Percentiles rank a stretch among this genome's conserved stretches.
These are phyloP conservation scores for Pardalotus punctatus DNA, from an alignment of 2,113 vertebrate species.

Conservation along the genomic window DNA sequence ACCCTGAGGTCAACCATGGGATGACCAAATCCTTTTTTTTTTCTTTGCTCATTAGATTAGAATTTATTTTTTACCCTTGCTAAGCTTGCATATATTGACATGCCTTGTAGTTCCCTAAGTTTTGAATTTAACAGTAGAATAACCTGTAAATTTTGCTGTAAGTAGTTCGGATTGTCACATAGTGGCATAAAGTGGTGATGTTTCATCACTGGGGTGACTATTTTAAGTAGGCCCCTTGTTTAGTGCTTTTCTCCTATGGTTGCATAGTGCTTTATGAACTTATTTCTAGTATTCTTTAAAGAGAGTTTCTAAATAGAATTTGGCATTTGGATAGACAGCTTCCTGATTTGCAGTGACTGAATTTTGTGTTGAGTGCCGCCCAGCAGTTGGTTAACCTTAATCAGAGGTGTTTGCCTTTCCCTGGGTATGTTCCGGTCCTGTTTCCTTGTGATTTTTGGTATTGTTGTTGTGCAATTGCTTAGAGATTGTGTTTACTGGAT, in stretches of 20 bases:
- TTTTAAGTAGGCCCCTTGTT: neutral
- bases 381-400: neutral
- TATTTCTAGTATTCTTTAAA: neutral
- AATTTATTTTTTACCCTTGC: neutral
- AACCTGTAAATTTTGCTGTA: neutral
- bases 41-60: neutral
- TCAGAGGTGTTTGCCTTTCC: conserved; percentile 19
- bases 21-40: neutral
- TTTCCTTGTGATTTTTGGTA: conserved; percentile 19
- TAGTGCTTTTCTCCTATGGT: neutral
- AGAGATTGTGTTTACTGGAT: neutral
- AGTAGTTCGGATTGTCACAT: neutral
- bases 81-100: neutral
- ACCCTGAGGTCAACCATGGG: neutral
- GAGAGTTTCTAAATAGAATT: neutral
- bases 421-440: conserved; percentile 22
- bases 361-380: neutral
- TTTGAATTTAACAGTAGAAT: neutral
- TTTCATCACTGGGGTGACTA: neutral
- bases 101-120: neutral
- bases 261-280: neutral
- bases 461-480: neutral
- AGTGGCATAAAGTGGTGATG: neutral
- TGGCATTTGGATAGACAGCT: neutral
- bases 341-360: neutral